phyloP scores from a whole-genome alignment of 2,797 vertebrate genomes.

The Emydoidea blandingii region DNA sequence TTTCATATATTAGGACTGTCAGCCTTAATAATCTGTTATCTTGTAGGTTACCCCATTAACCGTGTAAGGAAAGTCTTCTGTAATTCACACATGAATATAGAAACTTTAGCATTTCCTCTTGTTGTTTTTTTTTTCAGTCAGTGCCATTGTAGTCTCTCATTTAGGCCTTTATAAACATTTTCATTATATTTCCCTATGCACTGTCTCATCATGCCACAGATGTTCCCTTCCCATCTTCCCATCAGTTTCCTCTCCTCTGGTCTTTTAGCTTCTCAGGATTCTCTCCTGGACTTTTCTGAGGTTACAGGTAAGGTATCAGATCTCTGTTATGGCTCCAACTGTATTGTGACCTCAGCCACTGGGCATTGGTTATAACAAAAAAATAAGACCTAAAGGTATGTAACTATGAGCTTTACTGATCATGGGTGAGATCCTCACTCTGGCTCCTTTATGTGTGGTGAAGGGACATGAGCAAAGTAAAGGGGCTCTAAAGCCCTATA shows the following conservation, averaged over 20 bases:
- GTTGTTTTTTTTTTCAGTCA: background rate
- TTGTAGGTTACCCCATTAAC: slow-evolving; percentile 3
- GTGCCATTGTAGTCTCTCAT: background rate
- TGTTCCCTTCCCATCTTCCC: background rate
- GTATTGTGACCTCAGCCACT: background rate
- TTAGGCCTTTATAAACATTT: background rate
- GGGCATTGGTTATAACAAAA: background rate
- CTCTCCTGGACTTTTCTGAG: background rate
- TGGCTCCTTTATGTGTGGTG: background rate
- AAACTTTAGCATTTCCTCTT: background rate
- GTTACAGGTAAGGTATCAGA: background rate
- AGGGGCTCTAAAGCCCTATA: accelerated
- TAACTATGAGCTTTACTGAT: background rate
- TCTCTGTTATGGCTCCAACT: background rate
- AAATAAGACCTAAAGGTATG: background rate
- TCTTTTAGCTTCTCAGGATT: background rate
- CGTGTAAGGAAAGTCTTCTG: background rate
- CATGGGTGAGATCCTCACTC: background rate
- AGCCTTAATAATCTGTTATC: background rate
- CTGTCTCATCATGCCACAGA: background rate
- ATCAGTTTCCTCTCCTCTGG: background rate
- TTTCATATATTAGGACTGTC: slow-evolving; percentile 6
- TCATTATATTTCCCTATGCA: background rate
- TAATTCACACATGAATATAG: slow-evolving; percentile 11
- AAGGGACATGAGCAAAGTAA: background rate